phyloP scores from a whole-genome alignment of 1,140 invertebrate species.

The Stegodyphus dumicola region DNA sequence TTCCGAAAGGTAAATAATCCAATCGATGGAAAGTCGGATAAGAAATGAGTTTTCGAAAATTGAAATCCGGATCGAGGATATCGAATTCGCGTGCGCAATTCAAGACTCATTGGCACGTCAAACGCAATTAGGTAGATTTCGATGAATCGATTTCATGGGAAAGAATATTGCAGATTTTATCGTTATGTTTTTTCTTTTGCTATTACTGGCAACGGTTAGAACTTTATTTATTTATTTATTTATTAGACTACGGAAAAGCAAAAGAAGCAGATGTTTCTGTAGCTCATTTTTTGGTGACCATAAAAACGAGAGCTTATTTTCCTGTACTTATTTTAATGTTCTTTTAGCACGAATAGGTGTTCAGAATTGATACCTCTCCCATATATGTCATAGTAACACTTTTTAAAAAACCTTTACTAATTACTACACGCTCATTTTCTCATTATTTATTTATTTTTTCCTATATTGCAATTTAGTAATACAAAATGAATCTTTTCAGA shows the following conservation, averaged over 20 bases:
- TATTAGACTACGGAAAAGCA: too few species aligned
- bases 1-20: slow-evolving; percentile 41
- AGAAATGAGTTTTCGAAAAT: slow-evolving; percentile 57
- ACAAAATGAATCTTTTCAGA: too few species aligned
- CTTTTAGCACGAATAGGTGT: too few species aligned
- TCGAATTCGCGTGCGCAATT: slow-evolving; percentile 16
- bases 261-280: too few species aligned
- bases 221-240: too few species aligned
- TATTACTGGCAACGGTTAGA: not conserved
- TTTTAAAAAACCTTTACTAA: too few species aligned
- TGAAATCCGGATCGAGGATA: slow-evolving; percentile 40
- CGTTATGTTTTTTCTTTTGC: not conserved
- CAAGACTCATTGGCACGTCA: slow-evolving; percentile 50
- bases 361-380: too few species aligned
- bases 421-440: too few species aligned
- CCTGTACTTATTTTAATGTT: too few species aligned
- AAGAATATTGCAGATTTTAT: slow-evolving; percentile 1
- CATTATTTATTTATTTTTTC: not conserved
- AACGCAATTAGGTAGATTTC: slow-evolving; percentile 26
- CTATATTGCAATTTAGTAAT: not conserved
- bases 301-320: too few species aligned
- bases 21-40: slow-evolving; percentile 29
- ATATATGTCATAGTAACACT: too few species aligned
- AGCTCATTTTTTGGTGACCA: too few species aligned
- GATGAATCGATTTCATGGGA: slow-evolving; percentile 34